Conservation (phyloP, 2,113 vertebrate genomes). For the Pantherophis guttatus region DNA sequence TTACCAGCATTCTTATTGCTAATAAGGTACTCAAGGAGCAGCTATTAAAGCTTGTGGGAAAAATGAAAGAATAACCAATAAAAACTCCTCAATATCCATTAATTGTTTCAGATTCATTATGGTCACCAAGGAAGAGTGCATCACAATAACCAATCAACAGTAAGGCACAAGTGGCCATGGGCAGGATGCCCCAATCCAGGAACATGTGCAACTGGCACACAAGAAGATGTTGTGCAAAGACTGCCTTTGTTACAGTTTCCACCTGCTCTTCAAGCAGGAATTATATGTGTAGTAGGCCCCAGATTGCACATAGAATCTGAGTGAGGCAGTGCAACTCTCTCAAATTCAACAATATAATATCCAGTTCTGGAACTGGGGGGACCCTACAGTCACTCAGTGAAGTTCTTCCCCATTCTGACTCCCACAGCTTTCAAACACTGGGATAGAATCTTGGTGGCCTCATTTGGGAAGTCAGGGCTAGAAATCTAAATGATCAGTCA, state of each 20-base stretch:
- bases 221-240: too few relatives aligned
- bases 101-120: too few relatives aligned
- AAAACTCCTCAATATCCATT: too few relatives aligned
- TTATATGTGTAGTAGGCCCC: neutral
- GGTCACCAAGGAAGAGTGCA: too few relatives aligned
- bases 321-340: neutral
- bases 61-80: too few relatives aligned
- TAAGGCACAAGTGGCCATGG: too few relatives aligned
- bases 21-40: neutral
- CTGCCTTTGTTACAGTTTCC: neutral
- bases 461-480: neutral
- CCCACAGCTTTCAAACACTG: neutral
- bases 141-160: too few relatives aligned
- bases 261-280: neutral
- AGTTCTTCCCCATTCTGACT: neutral
- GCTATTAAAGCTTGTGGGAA: neutral
- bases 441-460: neutral
- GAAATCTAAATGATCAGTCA: neutral
- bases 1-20: neutral
- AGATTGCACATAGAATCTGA: neutral
- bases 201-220: too few relatives aligned
- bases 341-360: neutral
- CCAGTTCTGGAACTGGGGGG: neutral
- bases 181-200: too few relatives aligned
- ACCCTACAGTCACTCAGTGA: neutral